These are phyloP conservation scores for Rhopilema esculentum DNA, from an alignment of 30 jellyfish, hydroid and myxozoan species.

Conservation along the genomic window DNA sequence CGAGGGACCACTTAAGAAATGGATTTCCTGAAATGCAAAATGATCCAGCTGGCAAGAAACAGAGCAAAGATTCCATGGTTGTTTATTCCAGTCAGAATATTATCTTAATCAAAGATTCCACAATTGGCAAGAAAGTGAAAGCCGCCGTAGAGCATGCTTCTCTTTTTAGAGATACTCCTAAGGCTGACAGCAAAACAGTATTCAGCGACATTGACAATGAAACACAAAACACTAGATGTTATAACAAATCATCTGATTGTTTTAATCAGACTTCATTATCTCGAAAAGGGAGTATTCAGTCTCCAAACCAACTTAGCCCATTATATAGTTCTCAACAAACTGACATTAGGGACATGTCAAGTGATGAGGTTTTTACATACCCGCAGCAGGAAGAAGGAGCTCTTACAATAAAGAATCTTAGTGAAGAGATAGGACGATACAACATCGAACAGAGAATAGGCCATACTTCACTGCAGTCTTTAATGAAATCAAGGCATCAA, in stretches of 20 bases:
- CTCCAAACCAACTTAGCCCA: no score
- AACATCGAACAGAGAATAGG: no score
- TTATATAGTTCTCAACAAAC: no score
- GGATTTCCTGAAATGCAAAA: not conserved
- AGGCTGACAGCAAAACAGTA: not conserved
- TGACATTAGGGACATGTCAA: no score
- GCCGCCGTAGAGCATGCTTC: not conserved
- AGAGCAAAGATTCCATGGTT: not conserved
- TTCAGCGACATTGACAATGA: no score
- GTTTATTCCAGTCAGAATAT: slow-evolving; percentile 21
- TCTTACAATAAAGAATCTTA: no score
- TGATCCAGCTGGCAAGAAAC: not conserved
- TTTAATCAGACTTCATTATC: not conserved
- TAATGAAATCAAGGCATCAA: no score
- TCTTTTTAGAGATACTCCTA: not conserved
- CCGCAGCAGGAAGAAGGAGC: no score
- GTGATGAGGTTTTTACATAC: no score
- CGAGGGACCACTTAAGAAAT: not conserved
- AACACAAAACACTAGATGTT: not conserved
- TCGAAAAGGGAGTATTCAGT: not conserved
- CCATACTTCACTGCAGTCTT: no score
- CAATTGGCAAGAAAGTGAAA: not conserved
- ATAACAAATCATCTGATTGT: not conserved
- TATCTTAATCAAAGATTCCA: slow-evolving; percentile 21
- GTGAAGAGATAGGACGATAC: no score